Conservation (phyloP, 2,113 vertebrate species). For the Poeciliopsis prolifica region DNA sequence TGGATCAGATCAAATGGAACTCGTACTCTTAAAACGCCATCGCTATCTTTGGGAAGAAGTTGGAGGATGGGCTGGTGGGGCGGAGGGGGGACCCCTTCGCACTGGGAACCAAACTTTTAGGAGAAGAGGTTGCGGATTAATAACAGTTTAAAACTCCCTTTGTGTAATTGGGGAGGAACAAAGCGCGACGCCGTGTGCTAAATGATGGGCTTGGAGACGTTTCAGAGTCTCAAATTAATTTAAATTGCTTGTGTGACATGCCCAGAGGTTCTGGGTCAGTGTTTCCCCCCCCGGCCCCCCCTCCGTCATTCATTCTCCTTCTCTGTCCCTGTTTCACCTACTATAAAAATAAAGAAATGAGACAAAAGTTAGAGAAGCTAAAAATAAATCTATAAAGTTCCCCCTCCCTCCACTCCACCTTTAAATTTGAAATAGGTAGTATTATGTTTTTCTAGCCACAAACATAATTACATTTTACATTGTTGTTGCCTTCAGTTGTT, state of each 20-base stretch:
- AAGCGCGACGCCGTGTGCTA: conserved; percentile 37
- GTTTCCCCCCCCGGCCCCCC: conserved; percentile 5
- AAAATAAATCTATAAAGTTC: background rate
- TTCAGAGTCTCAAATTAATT: conserved; percentile 66
- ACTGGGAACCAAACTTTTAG: conserved; percentile 20
- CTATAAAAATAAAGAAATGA: conserved; percentile 13
- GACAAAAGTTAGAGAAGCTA: background rate
- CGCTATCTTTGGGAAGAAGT: conserved; percentile 12
- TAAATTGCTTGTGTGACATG: conserved; percentile 50
- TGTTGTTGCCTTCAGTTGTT: no score
- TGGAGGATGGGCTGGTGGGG: conserved; percentile 4
- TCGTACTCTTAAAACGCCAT: conserved; percentile 15
- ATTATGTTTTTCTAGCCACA: no score
- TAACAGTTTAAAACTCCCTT: conserved; percentile 41
- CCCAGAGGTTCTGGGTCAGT: conserved; percentile 67
- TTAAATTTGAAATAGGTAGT: background rate
- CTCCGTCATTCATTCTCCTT: conserved; percentile 5
- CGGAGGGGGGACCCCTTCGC: background rate
- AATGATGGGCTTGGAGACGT: conserved; percentile 63
- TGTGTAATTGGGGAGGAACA: conserved; percentile 51
- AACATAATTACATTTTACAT: no score
- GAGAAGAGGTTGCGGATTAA: conserved; percentile 23
- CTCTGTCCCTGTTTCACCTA: conserved; percentile 39
- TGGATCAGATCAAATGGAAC: conserved; percentile 55
- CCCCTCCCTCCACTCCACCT: background rate